Conservation (phyloP, 2,797 vertebrate genomes). For the Poecilia gillii region DNA sequence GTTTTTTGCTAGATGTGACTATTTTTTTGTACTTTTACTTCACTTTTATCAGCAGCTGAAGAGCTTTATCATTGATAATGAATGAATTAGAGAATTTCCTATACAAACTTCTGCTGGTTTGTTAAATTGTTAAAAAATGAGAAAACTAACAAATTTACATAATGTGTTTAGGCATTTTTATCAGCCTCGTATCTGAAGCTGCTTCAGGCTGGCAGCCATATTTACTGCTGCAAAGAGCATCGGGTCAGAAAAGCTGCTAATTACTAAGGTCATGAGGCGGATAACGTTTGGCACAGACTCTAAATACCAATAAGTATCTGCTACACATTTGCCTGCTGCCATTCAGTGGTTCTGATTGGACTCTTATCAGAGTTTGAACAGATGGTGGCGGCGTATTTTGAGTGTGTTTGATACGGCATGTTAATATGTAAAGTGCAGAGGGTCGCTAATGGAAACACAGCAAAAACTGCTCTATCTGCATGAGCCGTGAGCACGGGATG, state of each 20-base stretch:
- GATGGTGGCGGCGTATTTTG: constrained; percentile 75
- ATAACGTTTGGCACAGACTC: constrained; percentile 62
- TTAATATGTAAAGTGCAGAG: constrained; percentile 40
- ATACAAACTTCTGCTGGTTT: neutral
- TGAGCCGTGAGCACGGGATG: neutral
- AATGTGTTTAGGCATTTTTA: constrained; percentile 1
- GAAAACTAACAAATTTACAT: constrained; percentile 1
- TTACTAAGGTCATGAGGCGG: constrained; percentile 65
- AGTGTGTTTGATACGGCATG: constrained; percentile 48
- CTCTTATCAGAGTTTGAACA: constrained; percentile 76
- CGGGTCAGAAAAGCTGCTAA: constrained; percentile 70
- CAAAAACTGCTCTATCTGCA: constrained; percentile 28
- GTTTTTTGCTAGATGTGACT: neutral
- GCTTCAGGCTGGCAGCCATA: constrained; percentile 44
- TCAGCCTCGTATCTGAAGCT: constrained; percentile 9
- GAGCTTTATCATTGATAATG: neutral
- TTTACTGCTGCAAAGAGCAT: constrained; percentile 47
- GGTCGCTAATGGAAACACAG: constrained; percentile 47
- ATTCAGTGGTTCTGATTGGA: constrained; percentile 69
- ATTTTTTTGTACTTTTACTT: neutral
- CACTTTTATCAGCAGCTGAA: neutral
- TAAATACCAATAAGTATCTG: constrained; percentile 71
- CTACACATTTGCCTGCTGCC: constrained; percentile 62
- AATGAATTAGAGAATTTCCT: neutral
- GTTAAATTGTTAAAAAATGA: neutral